Evolutionary conservation across 1,140 invertebrate genomes (phyloP).

Genomic region (Rhyzopertha dominica): DNA sequence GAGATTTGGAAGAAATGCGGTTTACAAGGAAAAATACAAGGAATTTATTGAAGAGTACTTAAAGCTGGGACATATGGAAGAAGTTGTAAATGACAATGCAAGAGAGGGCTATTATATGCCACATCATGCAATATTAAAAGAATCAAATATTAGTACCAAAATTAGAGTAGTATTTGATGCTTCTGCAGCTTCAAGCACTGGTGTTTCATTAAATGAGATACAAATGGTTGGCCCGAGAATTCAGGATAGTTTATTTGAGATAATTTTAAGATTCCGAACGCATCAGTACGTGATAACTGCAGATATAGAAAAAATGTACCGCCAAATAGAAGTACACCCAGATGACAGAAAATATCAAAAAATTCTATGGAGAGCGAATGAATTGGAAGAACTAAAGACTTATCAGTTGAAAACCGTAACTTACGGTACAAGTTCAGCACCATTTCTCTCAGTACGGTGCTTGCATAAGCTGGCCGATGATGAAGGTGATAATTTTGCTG

Average conservation of each 20-base stretch:
- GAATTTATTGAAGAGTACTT: constrained; percentile 39
- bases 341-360: constrained; percentile 33
- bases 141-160: constrained; percentile 23
- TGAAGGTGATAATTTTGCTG: constrained; percentile 20
- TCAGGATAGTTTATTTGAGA: constrained; percentile 36
- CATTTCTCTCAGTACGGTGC: constrained; percentile 27
- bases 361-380: constrained; percentile 42
- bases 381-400: constrained; percentile 20
- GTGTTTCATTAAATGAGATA: constrained; percentile 20
- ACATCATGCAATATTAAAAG: constrained; percentile 43
- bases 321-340: constrained; percentile 16
- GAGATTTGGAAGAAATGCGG: constrained; percentile 8
- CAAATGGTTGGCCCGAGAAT: constrained; percentile 37
- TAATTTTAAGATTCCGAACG: constrained; percentile 35
- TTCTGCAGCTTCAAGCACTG: constrained; percentile 2
- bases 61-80: constrained; percentile 30
- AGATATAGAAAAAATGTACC: constrained; percentile 27
- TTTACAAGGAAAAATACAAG: constrained; percentile 19
- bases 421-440: constrained; percentile 27
- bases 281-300: constrained; percentile 1
- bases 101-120: constrained; percentile 44
- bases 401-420: constrained; percentile 35
- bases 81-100: too few species aligned
- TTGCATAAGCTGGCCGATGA: constrained; percentile 25
- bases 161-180: constrained; percentile 23